Evolutionary conservation across 2,113 vertebrate genomes (phyloP).

Genomic region (Poeciliopsis occidentalis): DNA sequence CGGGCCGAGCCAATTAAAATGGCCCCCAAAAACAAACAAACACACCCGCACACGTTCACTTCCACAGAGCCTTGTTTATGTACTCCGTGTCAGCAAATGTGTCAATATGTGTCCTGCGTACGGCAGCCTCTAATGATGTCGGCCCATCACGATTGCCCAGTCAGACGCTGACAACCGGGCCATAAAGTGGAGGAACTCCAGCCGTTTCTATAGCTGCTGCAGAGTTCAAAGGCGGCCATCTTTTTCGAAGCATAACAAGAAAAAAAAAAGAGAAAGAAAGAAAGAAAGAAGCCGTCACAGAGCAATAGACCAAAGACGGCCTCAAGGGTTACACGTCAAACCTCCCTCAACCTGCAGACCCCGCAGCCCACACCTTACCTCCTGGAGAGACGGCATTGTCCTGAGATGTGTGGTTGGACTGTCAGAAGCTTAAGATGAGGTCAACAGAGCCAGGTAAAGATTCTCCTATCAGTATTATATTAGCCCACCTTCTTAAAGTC

Average conservation of each 20-base stretch:
- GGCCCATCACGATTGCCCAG: slow-evolving; percentile 69
- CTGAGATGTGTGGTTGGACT: slow-evolving; percentile 50
- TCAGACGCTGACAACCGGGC: slow-evolving; percentile 76
- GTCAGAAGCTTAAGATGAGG: slow-evolving; percentile 62
- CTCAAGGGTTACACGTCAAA: slow-evolving; percentile 74
- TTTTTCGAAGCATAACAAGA: slow-evolving; percentile 78
- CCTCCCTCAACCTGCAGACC: slow-evolving; percentile 53
- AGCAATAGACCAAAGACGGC: slow-evolving; percentile 72
- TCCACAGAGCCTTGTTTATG: slow-evolving; percentile 64
- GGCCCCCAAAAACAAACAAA: slow-evolving; percentile 71
- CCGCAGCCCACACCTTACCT: slow-evolving; percentile 13
- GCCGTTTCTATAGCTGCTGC: slow-evolving; percentile 77
- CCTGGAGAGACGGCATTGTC: slow-evolving; percentile 42
- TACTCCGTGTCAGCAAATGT: slow-evolving; percentile 73
- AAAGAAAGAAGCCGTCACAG: slow-evolving; percentile 72
- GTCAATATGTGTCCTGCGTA: slow-evolving; percentile 71
- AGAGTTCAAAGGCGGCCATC: slow-evolving; percentile 80
- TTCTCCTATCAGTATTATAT: slow-evolving; percentile 70
- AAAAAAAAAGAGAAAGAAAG: slow-evolving; percentile 29
- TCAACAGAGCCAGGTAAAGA: slow-evolving; percentile 71
- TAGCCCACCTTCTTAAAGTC: slow-evolving; percentile 75
- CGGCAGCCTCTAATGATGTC: slow-evolving; percentile 76
- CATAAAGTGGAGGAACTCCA: slow-evolving; percentile 79
- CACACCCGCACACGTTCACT: slow-evolving; percentile 49
- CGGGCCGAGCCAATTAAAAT: slow-evolving; percentile 77